Evolutionary conservation across 1,140 invertebrate genomes (phyloP), one percentile per base, ranked within the genome.

Genomic region (Homarus americanus): DNA sequence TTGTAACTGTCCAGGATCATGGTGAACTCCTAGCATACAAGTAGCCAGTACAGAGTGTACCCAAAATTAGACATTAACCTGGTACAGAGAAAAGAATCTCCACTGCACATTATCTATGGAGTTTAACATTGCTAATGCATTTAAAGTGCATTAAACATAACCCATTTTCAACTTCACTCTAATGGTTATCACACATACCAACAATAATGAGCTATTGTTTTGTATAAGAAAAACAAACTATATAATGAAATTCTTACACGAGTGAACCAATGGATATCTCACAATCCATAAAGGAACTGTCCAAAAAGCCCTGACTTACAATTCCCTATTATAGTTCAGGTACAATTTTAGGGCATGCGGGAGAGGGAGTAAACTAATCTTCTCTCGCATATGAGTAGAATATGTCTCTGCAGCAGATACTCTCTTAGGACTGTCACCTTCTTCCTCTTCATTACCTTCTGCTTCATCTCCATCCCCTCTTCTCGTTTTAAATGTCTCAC

Each of bases 241-340:
- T 34, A 15, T n/a, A 53, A n/a, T 78, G 0, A 53, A 53, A 53
- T 53, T 53, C 15, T 82, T 53, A 80, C 44, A 80, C 44, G 28
- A 58, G n/a, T 28, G 17, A 63, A 24, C 28, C n/a, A 12, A 36
- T 38, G 15, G 63, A 58, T 41, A 38, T 58, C 9, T 40, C 34
- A 63, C 44, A 32, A 32, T 82, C 17, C 40, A 24, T 24, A 36
- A 58, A 44, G 12, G 32, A 38, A 32, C 40, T 34, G 32, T 12
- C 34, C n/a, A 63, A 28, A 17, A 58, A 58, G 79, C 32, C 38
- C 63, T 34, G 36, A 12, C 80, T 89, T 90, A 90, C 73, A 90
- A 83, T 76, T 90, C 88, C 53, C 88, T 38, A 63, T 90, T 63
- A 41, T 90, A 90, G 44, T 90, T 90, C 79, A 90, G 88, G 80